Evolutionary conservation across 2,797 vertebrate genomes (phyloP).

Genomic region (Carapus acus): DNA sequence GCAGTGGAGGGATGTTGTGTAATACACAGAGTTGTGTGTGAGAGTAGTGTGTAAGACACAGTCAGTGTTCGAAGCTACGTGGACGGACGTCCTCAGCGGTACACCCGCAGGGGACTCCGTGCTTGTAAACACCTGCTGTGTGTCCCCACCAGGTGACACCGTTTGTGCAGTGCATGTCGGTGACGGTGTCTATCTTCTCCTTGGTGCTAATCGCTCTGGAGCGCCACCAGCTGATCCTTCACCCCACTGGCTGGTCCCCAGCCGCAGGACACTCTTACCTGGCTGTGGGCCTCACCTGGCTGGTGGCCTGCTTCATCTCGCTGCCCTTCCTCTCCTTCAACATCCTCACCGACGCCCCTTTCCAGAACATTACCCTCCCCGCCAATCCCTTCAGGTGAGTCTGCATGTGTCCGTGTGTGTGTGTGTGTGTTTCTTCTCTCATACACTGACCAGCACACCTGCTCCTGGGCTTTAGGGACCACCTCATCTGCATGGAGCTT

Average conservation of each 20-base stretch:
- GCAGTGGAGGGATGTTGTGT: no score
- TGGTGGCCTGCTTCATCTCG: conserved; percentile 73
- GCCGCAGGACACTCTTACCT: conserved; percentile 73
- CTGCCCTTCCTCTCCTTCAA: conserved; percentile 78
- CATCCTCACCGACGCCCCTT: conserved; percentile 73
- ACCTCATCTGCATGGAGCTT: conserved; percentile 74
- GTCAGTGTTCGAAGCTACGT: no score
- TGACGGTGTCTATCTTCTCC: conserved; percentile 76
- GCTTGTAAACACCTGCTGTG: not conserved
- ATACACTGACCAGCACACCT: no score
- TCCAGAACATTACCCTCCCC: conserved; percentile 74
- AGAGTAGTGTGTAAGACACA: no score
- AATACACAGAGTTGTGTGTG: no score
- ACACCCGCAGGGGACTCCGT: no score
- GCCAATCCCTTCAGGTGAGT: conserved; percentile 69
- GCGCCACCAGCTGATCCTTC: conserved; percentile 77
- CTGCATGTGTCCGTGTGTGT: not conserved
- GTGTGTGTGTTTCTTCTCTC: no score
- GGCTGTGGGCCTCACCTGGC: conserved; percentile 73
- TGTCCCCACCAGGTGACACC: conserved; percentile 61
- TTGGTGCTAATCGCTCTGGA: conserved; percentile 77
- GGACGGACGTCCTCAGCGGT: no score
- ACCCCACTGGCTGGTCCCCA: conserved; percentile 77
- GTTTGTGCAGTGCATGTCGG: conserved; percentile 75
- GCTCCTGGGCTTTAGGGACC: conserved; percentile 50